Conservation (phyloP, 2,113 vertebrate genomes). For the Tiliqua scincoides region DNA sequence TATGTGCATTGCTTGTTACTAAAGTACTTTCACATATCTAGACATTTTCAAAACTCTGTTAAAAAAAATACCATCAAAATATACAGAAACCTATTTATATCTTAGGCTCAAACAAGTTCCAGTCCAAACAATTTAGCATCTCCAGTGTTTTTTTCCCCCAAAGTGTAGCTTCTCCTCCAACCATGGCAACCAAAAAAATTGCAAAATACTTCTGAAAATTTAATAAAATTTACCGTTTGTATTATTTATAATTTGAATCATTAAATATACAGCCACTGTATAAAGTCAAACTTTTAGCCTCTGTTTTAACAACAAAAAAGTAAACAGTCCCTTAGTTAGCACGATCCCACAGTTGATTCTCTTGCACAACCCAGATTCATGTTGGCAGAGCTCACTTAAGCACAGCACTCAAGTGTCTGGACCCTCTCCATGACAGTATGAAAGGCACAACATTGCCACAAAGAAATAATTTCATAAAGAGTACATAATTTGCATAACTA, state of each 20-base stretch:
- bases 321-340: neutral
- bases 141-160: conserved; percentile 56
- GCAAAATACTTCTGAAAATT: neutral
- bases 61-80: conserved; percentile 19
- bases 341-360: neutral
- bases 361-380: neutral
- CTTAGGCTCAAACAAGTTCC: conserved; percentile 35
- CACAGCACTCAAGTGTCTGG: neutral
- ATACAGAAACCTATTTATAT: conserved; percentile 32
- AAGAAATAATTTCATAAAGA: conserved; percentile 24
- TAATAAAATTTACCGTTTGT: neutral
- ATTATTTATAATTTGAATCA: neutral
- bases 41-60: neutral
- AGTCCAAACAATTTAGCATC: conserved; percentile 35
- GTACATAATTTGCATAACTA: conserved; percentile 27
- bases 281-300: neutral
- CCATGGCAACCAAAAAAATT: neutral
- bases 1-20: neutral
- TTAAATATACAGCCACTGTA: conserved; percentile 1
- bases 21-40: conserved; percentile 3
- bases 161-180: neutral
- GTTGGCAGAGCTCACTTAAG: neutral
- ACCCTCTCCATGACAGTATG: conserved; percentile 24
- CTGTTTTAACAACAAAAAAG: neutral
- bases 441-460: neutral